Percentiles rank a stretch among this genome's conserved stretches.
Conservation (phyloP, 2,888 invertebrate genomes). For the Petrophora chlorosata region DNA sequence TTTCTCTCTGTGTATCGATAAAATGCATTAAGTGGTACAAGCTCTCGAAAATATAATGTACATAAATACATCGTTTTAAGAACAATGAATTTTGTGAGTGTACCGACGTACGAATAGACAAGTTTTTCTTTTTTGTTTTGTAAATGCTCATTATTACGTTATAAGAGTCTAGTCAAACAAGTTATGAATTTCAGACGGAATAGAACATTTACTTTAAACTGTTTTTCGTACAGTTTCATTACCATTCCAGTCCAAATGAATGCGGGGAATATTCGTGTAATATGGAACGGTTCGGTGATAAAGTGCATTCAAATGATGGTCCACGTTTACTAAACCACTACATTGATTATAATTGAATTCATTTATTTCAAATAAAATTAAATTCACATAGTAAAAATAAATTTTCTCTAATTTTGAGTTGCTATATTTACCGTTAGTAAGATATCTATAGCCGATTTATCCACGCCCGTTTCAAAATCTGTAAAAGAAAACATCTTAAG, state of each 20-base stretch:
- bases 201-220: slow-evolving; percentile 49
- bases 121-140: slow-evolving; percentile 60
- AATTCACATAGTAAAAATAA: too few species aligned
- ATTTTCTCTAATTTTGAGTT: too few species aligned
- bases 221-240: slow-evolving; percentile 49
- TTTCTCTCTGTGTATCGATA: too few species aligned
- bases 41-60: too few species aligned
- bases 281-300: slow-evolving; percentile 44
- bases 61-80: too few species aligned
- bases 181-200: slow-evolving; percentile 72
- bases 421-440: too few species aligned
- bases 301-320: slow-evolving; percentile 3
- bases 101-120: slow-evolving; percentile 41
- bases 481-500: too few species aligned
- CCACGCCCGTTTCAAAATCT: too few species aligned
- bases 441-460: too few species aligned
- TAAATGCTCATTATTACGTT: slow-evolving; percentile 82
- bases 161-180: slow-evolving; percentile 82
- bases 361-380: too few species aligned
- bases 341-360: too few species aligned
- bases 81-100: slow-evolving; percentile 46
- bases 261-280: slow-evolving; percentile 41
- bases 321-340: not conserved
- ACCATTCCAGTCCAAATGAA: slow-evolving; percentile 44
- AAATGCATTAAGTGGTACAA: too few species aligned